Evolutionary conservation across 2,113 vertebrate species (phyloP).

Genomic region (Nicator chloris): DNA sequence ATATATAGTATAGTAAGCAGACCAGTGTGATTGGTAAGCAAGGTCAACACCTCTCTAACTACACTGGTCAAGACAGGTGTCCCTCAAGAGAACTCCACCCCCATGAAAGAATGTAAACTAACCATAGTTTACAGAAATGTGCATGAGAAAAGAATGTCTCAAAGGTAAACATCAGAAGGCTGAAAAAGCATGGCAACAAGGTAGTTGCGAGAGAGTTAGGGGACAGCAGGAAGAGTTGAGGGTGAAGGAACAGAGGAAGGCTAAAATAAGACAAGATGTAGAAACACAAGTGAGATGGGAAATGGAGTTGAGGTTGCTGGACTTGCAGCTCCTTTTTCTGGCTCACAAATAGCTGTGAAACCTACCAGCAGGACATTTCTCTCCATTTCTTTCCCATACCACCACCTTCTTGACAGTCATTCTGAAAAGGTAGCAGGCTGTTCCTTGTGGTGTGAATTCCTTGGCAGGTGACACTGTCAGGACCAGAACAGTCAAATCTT

Average conservation of each 20-base stretch:
- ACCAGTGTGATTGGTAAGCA: too few relatives aligned
- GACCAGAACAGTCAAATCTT: background rate
- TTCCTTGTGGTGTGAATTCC: background rate
- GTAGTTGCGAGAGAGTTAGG: background rate
- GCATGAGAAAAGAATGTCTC: too few relatives aligned
- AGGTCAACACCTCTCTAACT: too few relatives aligned
- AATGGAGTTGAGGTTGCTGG: background rate
- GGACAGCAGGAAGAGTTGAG: background rate
- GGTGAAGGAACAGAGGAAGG: background rate
- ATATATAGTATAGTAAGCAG: too few relatives aligned
- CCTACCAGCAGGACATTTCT: background rate
- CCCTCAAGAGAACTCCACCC: too few relatives aligned
- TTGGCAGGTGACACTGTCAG: background rate
- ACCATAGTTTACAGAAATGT: too few relatives aligned
- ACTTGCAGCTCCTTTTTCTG: background rate
- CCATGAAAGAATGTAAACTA: too few relatives aligned
- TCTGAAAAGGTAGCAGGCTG: background rate
- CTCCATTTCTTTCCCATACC: background rate
- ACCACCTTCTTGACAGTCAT: background rate
- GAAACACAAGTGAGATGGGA: background rate
- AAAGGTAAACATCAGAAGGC: too few relatives aligned
- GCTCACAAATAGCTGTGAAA: background rate
- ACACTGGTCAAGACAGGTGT: too few relatives aligned
- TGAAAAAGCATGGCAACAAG: too few relatives aligned
- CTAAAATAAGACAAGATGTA: background rate